Evolutionary conservation across 2,888 invertebrate species (phyloP).

Genomic region (Lepidocyrtinus sp.): DNA sequence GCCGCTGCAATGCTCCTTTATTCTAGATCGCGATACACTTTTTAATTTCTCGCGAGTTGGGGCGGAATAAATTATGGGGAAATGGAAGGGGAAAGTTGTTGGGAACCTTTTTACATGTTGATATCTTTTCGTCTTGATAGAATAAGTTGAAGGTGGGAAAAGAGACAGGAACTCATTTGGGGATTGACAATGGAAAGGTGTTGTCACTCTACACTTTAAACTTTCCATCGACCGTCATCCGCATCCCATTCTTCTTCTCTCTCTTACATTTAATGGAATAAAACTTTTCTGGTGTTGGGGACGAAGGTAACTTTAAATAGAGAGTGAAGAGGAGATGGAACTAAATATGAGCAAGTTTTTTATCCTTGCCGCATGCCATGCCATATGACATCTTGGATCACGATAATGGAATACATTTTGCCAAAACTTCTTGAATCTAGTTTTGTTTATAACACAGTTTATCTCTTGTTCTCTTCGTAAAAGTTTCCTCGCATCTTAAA

Average conservation of each 20-base stretch:
- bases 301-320: neutral
- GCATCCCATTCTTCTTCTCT: neutral
- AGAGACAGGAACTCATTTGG: conserved; percentile 17
- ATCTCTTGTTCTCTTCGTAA: neutral
- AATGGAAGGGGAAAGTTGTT: no score
- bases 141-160: neutral
- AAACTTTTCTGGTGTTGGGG: neutral
- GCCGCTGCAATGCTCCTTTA: no score
- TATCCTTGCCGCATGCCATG: neutral
- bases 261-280: neutral
- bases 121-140: neutral
- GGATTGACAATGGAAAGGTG: conserved; percentile 50
- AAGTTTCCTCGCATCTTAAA: neutral
- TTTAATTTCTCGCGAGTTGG: neutral
- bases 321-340: neutral
- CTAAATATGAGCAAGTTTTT: neutral
- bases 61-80: neutral
- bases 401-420: neutral
- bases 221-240: neutral
- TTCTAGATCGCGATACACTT: neutral
- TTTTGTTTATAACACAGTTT: conserved; percentile 13
- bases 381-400: neutral
- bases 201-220: conserved; percentile 22
- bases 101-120: neutral
- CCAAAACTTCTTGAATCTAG: conserved; percentile 8